phyloP scores from a whole-genome alignment of 2,113 vertebrate species.

The Crotalus viridis region DNA sequence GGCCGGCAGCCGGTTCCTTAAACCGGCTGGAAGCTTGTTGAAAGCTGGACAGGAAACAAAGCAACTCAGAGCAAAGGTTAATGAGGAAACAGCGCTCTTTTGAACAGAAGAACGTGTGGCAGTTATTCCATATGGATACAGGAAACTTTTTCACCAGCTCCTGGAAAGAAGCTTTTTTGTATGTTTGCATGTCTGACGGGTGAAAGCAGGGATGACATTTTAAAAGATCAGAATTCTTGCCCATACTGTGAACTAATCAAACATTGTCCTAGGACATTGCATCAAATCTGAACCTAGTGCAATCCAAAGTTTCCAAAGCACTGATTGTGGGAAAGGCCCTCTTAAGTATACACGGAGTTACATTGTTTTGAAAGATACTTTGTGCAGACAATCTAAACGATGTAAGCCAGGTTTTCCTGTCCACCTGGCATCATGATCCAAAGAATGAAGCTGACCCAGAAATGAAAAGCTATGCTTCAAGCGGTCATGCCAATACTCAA shows the following conservation, averaged over 20 bases:
- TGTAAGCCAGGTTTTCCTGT: neutral
- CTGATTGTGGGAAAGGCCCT: neutral
- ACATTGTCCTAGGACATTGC: neutral
- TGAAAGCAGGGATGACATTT: neutral
- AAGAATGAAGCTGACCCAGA: neutral
- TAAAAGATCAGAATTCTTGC: neutral
- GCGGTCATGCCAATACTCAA: neutral
- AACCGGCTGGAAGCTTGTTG: neutral
- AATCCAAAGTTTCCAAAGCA: neutral
- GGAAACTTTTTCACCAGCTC: neutral
- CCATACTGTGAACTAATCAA: neutral
- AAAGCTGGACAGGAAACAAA: constrained; percentile 50
- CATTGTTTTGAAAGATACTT: neutral
- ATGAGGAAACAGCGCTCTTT: constrained; percentile 29
- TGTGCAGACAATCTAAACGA: neutral
- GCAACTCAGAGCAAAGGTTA: constrained; percentile 35
- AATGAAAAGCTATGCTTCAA: neutral
- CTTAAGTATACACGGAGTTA: neutral
- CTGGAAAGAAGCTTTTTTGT: neutral
- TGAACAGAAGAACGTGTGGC: constrained; percentile 20
- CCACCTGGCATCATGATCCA: neutral
- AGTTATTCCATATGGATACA: constrained; percentile 45
- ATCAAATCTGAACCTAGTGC: neutral
- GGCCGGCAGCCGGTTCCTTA: neutral
- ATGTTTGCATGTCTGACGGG: neutral